Evolutionary conservation across 2,797 vertebrate species (phyloP), one percentile per base, ranked within the genome.

Genomic region (Garrulus glandarius): DNA sequence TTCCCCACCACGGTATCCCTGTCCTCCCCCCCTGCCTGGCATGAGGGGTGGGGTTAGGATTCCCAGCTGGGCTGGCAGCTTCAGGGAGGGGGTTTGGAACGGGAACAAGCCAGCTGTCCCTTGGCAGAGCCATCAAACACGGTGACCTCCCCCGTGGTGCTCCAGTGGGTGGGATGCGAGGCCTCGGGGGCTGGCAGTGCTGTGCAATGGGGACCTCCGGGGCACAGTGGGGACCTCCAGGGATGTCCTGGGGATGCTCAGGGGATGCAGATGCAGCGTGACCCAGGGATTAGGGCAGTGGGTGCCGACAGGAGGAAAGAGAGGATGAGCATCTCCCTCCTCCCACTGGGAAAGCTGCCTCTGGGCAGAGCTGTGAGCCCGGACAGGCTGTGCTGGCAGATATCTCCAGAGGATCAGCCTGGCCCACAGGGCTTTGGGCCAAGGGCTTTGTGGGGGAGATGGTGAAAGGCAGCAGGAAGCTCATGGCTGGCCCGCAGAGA

Each of bases 131-230:
- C 1, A 76, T 36, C 65, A 30, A 78, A 68, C 2, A 0, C 2
- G 5, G 68, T 7, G 72, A 67, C 37, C 17, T 92, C 59, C 34
- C 76, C 37, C 0, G 1, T 0, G 4, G 26, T 9, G 79, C 60
- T 74, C 7, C 37, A 0, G 6, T 0, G 76, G 21, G 83, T 56
- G 69, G 52, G 53, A 70, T 6, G 29, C 0, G 0, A 36, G n/a
- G n/a, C 77, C 52, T 3, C 0, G 1, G 71, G 34, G 36, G 50
- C 64, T 19, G 27, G 32, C 0, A 0, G 15, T 29, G 36, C 29
- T 1, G 5, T 2, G 27, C 83, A 16, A 0, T 34, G 39, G 72
- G 53, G 46, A 78, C 65, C 55, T 46, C 26, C 2, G 2, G 43
- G 64, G 14, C 29, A 11, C 15, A 1, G 6, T 7, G 59, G 78